Evolutionary conservation across 2,113 vertebrate species (phyloP).

Genomic region (Grammomys surdaster): DNA sequence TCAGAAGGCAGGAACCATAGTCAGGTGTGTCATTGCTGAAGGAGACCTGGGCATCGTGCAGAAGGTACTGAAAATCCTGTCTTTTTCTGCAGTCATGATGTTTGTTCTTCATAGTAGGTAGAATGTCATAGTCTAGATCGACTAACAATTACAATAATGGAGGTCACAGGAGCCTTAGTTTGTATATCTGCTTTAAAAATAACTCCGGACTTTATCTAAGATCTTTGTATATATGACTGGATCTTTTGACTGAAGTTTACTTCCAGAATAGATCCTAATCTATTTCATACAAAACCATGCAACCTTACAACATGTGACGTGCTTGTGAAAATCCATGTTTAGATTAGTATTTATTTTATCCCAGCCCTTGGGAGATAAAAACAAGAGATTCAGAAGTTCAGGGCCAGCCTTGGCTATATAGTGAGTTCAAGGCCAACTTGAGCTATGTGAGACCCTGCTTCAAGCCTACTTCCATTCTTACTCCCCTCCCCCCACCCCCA

Average conservation of each 20-base stretch:
- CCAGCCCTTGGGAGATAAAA: background rate
- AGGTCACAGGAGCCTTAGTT: background rate
- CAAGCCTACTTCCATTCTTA: background rate
- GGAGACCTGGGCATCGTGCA: constrained; percentile 96
- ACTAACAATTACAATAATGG: background rate
- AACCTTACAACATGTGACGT: background rate
- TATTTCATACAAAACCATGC: background rate
- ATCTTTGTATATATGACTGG: background rate
- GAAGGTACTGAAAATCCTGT: constrained; percentile 89
- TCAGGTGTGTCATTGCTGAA: constrained; percentile 92
- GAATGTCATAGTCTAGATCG: background rate
- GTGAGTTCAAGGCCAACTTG: background rate
- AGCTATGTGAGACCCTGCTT: background rate
- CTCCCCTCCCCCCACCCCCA: too few relatives aligned
- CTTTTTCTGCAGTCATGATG: constrained; percentile 8
- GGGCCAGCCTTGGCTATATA: background rate
- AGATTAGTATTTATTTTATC: background rate
- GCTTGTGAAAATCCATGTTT: constrained; percentile 36
- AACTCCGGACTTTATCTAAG: background rate
- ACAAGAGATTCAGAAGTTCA: background rate
- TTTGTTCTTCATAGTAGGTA: background rate
- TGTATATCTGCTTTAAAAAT: background rate
- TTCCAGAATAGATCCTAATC: background rate
- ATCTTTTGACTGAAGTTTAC: background rate
- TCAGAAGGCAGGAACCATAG: constrained; percentile 93